These are phyloP conservation scores for Crotalus adamanteus DNA, from an alignment of 2,797 vertebrate species.

Conservation along the genomic window DNA sequence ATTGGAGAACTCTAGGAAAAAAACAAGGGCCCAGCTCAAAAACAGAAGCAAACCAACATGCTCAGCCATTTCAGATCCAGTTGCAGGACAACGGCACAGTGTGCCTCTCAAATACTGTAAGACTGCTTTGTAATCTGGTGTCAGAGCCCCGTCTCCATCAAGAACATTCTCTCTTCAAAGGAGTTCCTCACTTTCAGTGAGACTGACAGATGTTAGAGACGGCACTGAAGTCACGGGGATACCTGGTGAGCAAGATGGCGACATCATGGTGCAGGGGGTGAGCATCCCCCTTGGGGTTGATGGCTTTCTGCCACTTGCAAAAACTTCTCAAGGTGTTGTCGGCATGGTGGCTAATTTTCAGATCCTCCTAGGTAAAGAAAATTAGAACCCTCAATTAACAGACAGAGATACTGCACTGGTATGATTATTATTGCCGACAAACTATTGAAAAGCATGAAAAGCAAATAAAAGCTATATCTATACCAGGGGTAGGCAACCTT, in stretches of 20 bases:
- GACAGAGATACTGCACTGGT: no score
- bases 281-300: slow-evolving; percentile 89
- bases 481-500: no score
- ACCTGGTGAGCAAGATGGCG: slow-evolving; percentile 93
- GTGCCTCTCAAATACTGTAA: not conserved
- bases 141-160: not conserved
- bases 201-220: accelerated
- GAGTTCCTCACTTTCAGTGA: not conserved
- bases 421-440: not conserved
- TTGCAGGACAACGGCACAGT: not conserved
- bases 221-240: not conserved
- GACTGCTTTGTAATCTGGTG: not conserved
- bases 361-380: slow-evolving; percentile 78
- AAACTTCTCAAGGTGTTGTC: slow-evolving; percentile 94
- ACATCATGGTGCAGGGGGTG: slow-evolving; percentile 92
- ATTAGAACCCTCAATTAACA: accelerated
- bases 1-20: not conserved
- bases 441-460: no score
- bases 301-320: slow-evolving; percentile 95
- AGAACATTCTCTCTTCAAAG: not conserved
- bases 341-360: slow-evolving; percentile 93
- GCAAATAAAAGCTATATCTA: not conserved
- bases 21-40: no score
- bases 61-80: not conserved
- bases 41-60: not conserved